Conservation (phyloP, 2,797 vertebrate genomes). For the Meda fulgida region DNA sequence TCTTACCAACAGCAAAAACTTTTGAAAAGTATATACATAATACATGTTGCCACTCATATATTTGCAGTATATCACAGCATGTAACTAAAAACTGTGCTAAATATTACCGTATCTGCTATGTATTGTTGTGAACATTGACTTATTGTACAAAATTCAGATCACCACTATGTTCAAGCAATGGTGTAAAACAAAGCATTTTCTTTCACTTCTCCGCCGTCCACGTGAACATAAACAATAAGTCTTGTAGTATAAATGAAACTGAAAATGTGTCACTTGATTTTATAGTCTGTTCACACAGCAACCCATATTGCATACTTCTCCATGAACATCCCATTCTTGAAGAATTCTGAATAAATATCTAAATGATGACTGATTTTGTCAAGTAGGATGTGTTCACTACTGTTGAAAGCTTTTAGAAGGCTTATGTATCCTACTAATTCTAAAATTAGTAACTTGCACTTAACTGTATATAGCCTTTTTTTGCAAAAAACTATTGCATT, state of each 20-base stretch:
- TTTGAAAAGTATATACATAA: background rate
- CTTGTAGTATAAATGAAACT: background rate
- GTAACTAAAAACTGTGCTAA: background rate
- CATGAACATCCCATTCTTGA: background rate
- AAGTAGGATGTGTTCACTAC: background rate
- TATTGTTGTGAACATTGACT: background rate
- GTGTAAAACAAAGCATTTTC: background rate
- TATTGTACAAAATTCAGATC: background rate
- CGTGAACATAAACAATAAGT: background rate
- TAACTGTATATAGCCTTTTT: no score
- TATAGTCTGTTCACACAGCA: background rate
- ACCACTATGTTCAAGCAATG: background rate
- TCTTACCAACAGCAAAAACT: background rate
- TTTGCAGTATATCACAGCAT: background rate
- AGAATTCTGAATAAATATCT: background rate
- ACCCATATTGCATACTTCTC: background rate
- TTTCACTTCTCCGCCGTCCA: background rate
- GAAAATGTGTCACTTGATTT: background rate
- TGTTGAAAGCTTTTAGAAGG: no score
- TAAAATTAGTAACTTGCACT: no score
- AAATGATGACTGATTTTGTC: background rate
- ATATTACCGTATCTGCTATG: background rate
- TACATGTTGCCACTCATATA: background rate
- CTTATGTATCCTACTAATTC: no score
- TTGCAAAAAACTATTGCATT: no score